These are phyloP conservation scores for Parotia lawesii DNA, from an alignment of 2,113 vertebrate genomes.

Conservation along the genomic window DNA sequence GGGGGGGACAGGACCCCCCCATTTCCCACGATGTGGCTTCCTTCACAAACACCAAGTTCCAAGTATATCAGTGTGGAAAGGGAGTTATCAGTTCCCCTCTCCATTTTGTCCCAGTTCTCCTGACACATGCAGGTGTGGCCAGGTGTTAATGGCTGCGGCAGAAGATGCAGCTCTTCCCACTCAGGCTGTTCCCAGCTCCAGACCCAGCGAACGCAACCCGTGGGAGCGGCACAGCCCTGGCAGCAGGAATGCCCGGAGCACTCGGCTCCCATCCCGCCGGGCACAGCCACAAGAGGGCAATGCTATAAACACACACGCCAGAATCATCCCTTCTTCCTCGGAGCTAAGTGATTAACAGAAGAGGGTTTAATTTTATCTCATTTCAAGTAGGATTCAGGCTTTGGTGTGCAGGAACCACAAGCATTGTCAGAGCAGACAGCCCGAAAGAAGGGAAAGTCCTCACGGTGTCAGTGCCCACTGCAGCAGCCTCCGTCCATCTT, in stretches of 20 bases:
- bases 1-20: neutral
- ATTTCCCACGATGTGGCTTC: neutral
- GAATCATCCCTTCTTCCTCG: neutral
- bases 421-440: neutral
- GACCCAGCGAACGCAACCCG: neutral
- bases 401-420: neutral
- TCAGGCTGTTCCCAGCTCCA: neutral
- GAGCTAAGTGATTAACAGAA: neutral
- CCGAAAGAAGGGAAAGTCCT: neutral
- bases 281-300: neutral
- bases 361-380: accelerated
- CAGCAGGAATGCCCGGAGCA: neutral
- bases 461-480: neutral
- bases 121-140: neutral
- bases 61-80: neutral
- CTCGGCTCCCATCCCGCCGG: neutral
- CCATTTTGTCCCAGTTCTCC: neutral
- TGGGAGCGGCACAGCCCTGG: neutral
- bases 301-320: neutral
- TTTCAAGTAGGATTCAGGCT: neutral
- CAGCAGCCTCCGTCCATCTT: neutral
- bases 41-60: neutral
- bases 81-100: neutral
- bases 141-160: neutral
- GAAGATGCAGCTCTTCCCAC: neutral